Evolutionary conservation across 2,888 invertebrate genomes (phyloP), one percentile per base, ranked within the genome.

Genomic region (Neria commutata): DNA sequence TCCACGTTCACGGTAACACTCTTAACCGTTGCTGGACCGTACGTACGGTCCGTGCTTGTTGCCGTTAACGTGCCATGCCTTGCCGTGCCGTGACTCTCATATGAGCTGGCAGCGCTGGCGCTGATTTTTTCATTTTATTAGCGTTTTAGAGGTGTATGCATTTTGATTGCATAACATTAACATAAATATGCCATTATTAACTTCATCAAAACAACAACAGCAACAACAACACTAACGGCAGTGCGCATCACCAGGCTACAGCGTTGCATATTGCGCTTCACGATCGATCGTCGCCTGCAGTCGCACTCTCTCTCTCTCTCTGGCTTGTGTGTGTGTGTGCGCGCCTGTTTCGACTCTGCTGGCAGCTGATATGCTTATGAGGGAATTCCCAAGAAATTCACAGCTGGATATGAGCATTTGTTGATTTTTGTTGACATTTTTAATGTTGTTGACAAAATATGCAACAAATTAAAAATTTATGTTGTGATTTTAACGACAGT

Each of bases 331-430:
- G 46, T 53, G 40, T 23, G 19, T 23, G 19, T 42, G 48, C 40
- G 48, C 2, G 48, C 29, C 37, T 37, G 37, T n/a, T 37, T 37
- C 34, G 17, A 33, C 17, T 53, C 24, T 23, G 11, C 14, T 16
- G 19, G 19, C 19, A 46, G 46, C 46, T 42, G 16, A 26, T 26
- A 26, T 49, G 40, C 48, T 40, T 53, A 56, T 62, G 65, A 77
- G 77, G 77, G 77, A 78, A 78, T 77, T 77, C 77, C 77, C 77
- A 71, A 78, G 77, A 77, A 77, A 77, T 78, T 77, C 77, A 78
- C 77, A 77, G 77, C 77, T 76, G 77, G 77, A 77, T 64, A 64
- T 64, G 63, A 64, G 63, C 57, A 63, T 64, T n/a, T 67, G 66
- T 48, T 48, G 48, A 48, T 48, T 25, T 48, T 48, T 48, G 48